Base-by-base conservation (phyloP, 1,140 invertebrate genomes). In the Macrobrachium nipponense region DNA sequence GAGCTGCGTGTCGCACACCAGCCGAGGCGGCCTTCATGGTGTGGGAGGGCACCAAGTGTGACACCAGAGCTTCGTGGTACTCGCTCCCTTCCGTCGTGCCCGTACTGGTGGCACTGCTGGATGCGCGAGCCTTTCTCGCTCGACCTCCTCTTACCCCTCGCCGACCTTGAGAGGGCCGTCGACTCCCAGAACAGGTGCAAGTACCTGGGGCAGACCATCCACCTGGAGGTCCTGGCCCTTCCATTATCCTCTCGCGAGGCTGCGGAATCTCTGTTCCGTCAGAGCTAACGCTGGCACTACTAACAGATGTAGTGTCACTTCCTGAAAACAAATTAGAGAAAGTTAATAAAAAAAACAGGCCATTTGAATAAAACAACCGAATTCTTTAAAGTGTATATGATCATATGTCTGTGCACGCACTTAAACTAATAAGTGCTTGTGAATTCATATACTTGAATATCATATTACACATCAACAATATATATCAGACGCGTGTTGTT, bases 221-320 rank as follows among this genome's bases (percentile, higher is more conserved):
- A 17, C 12, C 27, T 10, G 64, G 73, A n/a, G 86, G 73, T 17
- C 62, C 36, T 7, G 79, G 80, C 6, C 61, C 75, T 58, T 82
- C 80, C 15, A 62, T 59, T 20, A 78, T 43, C 51, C 75, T 23
- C 80, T 61, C 72, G 64, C 43, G 80, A n/a, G 76, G 43, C 20
- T 70, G 76, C 7, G 60, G 72, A 18, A 51, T 44, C n/a, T 43
- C 58, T 4, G 77, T 20, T 15, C 68, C 76, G 59, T 87, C 81
- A 15, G 76, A 82, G 66, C 86, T 87, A 11, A 82, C 80, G 43
- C 86, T 87, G 75, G 64, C 86, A 43, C 86, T 87, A 81, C 86
- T 87, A 60, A 87, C 86, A 23, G 86, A 87, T 36, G 86, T 87
- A 23, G 80, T 70, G 59, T 87, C 86, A 36, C 86, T 87, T 62